Percentiles rank a stretch among this genome's conserved stretches.
Conservation (phyloP, 2,113 vertebrate genomes). For the Petrocephalus zakoni region DNA sequence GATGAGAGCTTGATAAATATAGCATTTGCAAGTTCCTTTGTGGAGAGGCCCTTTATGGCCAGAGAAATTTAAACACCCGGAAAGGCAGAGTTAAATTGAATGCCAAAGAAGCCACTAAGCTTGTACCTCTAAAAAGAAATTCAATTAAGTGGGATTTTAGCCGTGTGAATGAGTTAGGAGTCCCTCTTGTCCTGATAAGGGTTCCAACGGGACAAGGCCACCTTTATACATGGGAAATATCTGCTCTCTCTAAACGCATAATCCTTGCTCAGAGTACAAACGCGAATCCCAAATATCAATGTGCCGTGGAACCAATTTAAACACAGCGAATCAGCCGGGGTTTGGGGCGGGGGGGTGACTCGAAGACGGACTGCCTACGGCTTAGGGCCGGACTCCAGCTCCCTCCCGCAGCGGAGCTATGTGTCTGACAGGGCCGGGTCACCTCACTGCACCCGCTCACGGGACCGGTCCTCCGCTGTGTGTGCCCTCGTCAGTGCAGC, state of each 20-base stretch:
- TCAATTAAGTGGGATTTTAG: slow-evolving; percentile 99
- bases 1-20: slow-evolving; percentile 68
- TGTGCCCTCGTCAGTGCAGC: not conserved
- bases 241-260: slow-evolving; percentile 89
- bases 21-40: slow-evolving; percentile 84
- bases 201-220: slow-evolving; percentile 67
- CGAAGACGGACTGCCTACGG: slow-evolving; percentile 80
- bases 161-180: slow-evolving; percentile 96
- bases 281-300: slow-evolving; percentile 87
- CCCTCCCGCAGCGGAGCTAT: slow-evolving; percentile 40
- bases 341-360: slow-evolving; percentile 57
- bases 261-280: slow-evolving; percentile 90
- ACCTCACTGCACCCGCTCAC: slow-evolving; percentile 17
- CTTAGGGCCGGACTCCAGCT: slow-evolving; percentile 63
- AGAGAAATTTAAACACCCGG: slow-evolving; percentile 83
- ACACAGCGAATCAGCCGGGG: slow-evolving; percentile 88
- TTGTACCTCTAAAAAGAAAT: slow-evolving; percentile 96
- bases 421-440: slow-evolving; percentile 50
- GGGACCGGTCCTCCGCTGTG: not conserved
- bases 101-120: slow-evolving; percentile 90
- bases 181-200: slow-evolving; percentile 93
- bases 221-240: slow-evolving; percentile 76
- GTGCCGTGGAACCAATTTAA: slow-evolving; percentile 86
- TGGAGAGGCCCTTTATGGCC: slow-evolving; percentile 74
- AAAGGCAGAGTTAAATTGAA: slow-evolving; percentile 86